phyloP scores from a whole-genome alignment of 1,140 invertebrate genomes.

The Scaptodrosophila lebanonensis region DNA sequence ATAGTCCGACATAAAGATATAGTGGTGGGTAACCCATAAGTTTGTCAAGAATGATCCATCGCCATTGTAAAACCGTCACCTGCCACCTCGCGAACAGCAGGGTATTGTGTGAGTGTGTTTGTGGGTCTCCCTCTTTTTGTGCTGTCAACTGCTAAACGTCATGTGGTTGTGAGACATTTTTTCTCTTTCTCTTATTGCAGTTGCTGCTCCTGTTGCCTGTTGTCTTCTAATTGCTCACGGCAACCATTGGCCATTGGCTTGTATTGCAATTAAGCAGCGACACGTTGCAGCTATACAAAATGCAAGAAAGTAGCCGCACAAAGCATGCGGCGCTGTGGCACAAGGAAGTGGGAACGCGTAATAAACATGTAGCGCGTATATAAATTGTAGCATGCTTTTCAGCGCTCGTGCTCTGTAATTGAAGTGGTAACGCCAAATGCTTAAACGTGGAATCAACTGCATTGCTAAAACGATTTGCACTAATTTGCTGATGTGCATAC shows the following conservation, averaged over 20 bases:
- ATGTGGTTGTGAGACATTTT: conserved; percentile 43
- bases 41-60: no score
- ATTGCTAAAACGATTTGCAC: conserved; percentile 51
- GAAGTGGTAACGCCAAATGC: conserved; percentile 28
- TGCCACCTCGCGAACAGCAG: neutral
- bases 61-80: no score
- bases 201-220: conserved; percentile 1
- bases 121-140: conserved; percentile 1
- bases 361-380: conserved; percentile 54
- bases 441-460: conserved; percentile 56
- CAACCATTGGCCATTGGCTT: conserved; percentile 22
- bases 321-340: no score
- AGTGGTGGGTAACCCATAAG: no score
- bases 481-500: conserved; percentile 67
- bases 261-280: conserved; percentile 56
- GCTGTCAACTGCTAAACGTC: conserved; percentile 55
- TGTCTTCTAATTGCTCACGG: conserved; percentile 54
- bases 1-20: no score
- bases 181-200: conserved; percentile 8
- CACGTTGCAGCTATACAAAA: conserved; percentile 31
- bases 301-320: conserved; percentile 25
- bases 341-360: no score
- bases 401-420: conserved; percentile 6
- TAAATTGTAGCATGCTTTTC: conserved; percentile 40
- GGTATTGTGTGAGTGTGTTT: conserved; percentile 7